Evolutionary conservation across 2,113 vertebrate genomes (phyloP).

Genomic region (Rhinolophus ferrumequinum): DNA sequence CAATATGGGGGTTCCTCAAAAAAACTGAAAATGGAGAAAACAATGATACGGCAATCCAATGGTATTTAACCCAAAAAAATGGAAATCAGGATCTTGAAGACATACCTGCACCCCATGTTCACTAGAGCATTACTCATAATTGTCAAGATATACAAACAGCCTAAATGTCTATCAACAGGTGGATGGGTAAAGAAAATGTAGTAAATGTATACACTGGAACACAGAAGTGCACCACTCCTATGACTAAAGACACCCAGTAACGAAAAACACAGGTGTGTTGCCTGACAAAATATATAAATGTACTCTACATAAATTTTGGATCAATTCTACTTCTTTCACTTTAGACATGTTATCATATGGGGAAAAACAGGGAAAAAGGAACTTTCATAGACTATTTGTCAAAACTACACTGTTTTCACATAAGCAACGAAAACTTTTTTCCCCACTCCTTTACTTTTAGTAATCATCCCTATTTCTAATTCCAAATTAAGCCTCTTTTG

Average conservation of each 20-base stretch:
- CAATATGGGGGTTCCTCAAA: neutral
- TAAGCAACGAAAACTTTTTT: constrained; percentile 23
- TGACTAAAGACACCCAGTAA: neutral
- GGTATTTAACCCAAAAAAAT: neutral
- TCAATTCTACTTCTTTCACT: constrained; percentile 1
- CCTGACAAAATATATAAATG: neutral
- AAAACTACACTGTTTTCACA: constrained; percentile 23
- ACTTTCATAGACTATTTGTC: neutral
- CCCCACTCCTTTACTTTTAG: neutral
- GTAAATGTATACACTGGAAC: neutral
- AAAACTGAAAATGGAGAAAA: neutral
- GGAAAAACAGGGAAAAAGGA: neutral
- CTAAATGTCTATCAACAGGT: neutral
- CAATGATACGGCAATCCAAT: neutral
- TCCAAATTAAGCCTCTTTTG: neutral
- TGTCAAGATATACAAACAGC: neutral
- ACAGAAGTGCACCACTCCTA: neutral
- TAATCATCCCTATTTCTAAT: neutral
- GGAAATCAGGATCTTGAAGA: constrained; percentile 9
- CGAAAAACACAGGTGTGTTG: neutral
- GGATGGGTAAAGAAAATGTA: neutral
- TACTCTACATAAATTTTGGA: neutral
- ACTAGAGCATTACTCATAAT: neutral
- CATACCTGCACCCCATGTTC: neutral
- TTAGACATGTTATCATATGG: neutral